Conservation (phyloP, 2,797 vertebrate genomes). For the Peromyscus eremicus region DNA sequence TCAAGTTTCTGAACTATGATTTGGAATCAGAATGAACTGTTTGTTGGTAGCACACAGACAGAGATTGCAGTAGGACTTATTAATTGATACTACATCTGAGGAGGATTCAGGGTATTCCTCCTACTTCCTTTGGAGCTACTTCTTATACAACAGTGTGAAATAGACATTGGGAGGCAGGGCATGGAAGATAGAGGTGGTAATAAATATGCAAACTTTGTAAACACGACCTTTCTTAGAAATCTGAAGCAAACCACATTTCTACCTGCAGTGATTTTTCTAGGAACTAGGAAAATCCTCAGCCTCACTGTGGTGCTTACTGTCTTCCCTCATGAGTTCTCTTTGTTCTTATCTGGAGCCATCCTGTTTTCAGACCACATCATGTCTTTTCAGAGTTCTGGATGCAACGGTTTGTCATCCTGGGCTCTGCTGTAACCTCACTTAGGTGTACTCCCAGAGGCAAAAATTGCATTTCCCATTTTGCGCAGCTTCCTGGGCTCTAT, state of each 20-base stretch:
- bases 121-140: neutral
- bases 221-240: neutral
- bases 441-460: neutral
- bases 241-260: neutral
- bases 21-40: slow-evolving; percentile 39
- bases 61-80: neutral
- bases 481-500: neutral
- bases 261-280: neutral
- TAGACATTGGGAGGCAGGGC: neutral
- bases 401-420: neutral
- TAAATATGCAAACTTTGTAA: neutral
- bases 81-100: slow-evolving; percentile 55
- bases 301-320: neutral
- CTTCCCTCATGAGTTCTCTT: neutral
- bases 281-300: neutral
- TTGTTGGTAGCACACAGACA: slow-evolving; percentile 51
- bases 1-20: slow-evolving; percentile 71
- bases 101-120: slow-evolving; percentile 40
- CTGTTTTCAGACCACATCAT: neutral
- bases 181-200: neutral
- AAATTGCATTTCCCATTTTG: neutral
- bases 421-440: neutral
- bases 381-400: neutral
- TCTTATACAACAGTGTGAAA: neutral
- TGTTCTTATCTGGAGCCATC: neutral